Percentiles rank a stretch among this genome's conserved stretches.
Evolutionary conservation across 2,797 vertebrate genomes (phyloP).

Genomic region (Oryzias dopingdopingensis): DNA sequence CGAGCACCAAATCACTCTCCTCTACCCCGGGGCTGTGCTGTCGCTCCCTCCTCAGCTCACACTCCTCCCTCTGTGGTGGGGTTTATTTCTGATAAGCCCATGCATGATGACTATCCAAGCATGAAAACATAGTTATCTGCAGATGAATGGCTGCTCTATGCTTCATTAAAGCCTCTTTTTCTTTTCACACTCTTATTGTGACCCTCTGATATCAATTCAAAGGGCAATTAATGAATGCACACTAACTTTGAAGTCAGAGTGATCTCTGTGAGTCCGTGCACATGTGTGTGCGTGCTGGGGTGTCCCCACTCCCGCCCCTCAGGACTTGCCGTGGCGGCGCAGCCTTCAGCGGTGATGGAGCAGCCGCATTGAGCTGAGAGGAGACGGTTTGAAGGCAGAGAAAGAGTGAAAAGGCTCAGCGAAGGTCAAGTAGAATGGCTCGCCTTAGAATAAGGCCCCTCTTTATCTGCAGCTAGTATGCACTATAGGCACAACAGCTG

Average conservation of each 20-base stretch:
- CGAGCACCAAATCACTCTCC: slow-evolving; percentile 76
- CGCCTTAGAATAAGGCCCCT: slow-evolving; percentile 91
- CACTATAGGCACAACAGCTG: slow-evolving; percentile 88
- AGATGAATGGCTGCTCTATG: slow-evolving; percentile 96
- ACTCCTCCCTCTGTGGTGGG: slow-evolving; percentile 71
- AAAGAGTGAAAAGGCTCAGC: slow-evolving; percentile 92
- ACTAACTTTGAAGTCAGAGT: slow-evolving; percentile 95
- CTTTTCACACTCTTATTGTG: slow-evolving; percentile 96
- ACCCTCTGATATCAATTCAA: slow-evolving; percentile 99
- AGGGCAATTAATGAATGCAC: slow-evolving; percentile 99
- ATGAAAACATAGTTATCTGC: slow-evolving; percentile 97
- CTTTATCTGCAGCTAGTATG: slow-evolving; percentile 95
- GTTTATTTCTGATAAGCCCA: slow-evolving; percentile 69
- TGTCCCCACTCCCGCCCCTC: slow-evolving; percentile 61
- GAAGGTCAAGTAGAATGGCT: slow-evolving; percentile 98
- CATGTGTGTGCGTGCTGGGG: slow-evolving; percentile 43
- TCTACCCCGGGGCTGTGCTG: slow-evolving; percentile 57
- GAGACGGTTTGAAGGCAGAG: slow-evolving; percentile 94
- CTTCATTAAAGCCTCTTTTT: slow-evolving; percentile 98
- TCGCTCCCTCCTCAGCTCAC: slow-evolving; percentile 31
- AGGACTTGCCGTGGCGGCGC: slow-evolving; percentile 49
- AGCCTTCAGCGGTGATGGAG: slow-evolving; percentile 87
- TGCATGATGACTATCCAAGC: slow-evolving; percentile 85
- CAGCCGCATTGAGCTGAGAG: slow-evolving; percentile 85
- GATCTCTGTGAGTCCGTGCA: slow-evolving; percentile 67